phyloP scores from a whole-genome alignment of 2,888 invertebrate genomes.

The Plagodis dolabraria region DNA sequence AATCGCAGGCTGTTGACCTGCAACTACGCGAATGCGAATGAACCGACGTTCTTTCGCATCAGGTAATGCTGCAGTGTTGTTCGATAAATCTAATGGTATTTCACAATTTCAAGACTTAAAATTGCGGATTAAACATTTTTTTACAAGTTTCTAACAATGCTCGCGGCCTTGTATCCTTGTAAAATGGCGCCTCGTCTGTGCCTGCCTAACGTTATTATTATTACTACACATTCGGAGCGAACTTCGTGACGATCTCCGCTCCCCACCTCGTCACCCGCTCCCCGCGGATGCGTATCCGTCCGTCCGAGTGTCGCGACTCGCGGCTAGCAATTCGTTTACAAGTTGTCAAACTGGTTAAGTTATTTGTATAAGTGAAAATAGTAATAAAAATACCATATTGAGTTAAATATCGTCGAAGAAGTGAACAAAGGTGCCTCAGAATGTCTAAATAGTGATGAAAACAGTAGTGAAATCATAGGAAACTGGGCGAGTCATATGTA shows the following conservation, averaged over 20 bases:
- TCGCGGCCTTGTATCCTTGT: slow-evolving; percentile 82
- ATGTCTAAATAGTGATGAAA: slow-evolving; percentile 46
- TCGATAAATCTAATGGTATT: slow-evolving; percentile 37
- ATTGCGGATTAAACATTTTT: slow-evolving; percentile 50
- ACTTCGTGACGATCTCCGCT: slow-evolving; percentile 83
- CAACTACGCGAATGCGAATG: slow-evolving; percentile 60
- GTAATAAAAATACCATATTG: slow-evolving; percentile 55
- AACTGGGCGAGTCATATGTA: slow-evolving; percentile 82
- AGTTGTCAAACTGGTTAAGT: slow-evolving; percentile 84
- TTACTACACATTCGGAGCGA: slow-evolving; percentile 83
- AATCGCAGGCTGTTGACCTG: slow-evolving; percentile 80
- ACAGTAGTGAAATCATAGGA: slow-evolving; percentile 53
- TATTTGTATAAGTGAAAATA: slow-evolving; percentile 69
- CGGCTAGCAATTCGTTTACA: slow-evolving; percentile 77
- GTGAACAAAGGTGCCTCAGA: slow-evolving; percentile 57
- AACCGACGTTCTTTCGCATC: slow-evolving; percentile 54
- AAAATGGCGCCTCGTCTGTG: slow-evolving; percentile 75
- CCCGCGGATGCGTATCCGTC: slow-evolving; percentile 84
- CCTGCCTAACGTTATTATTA: slow-evolving; percentile 69
- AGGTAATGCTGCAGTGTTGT: slow-evolving; percentile 41
- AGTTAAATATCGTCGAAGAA: slow-evolving; percentile 53
- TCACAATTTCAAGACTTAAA: slow-evolving; percentile 32
- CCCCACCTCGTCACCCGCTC: slow-evolving; percentile 64
- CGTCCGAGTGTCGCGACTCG: slow-evolving; percentile 79
- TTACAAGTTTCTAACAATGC: slow-evolving; percentile 66